phyloP scores from a whole-genome alignment of 1,140 invertebrate species.

The Philaenus spumarius region DNA sequence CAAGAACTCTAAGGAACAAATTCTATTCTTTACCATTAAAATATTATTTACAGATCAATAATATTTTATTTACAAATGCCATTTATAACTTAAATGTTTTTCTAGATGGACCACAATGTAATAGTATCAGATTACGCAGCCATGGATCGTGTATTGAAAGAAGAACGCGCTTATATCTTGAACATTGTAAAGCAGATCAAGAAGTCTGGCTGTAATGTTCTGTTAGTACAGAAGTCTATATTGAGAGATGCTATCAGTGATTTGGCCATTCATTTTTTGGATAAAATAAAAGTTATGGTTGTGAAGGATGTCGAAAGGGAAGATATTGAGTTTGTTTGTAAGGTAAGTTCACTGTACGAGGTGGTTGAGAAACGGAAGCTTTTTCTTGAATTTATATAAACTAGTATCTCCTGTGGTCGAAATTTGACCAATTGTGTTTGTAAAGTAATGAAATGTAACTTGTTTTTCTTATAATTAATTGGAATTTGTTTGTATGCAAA shows the following conservation, averaged over 20 bases:
- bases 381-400: too few species aligned
- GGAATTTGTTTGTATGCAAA: too few species aligned
- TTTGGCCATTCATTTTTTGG: slow-evolving; percentile 94
- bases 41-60: too few species aligned
- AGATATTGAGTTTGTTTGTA: slow-evolving; percentile 96
- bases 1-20: too few species aligned
- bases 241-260: slow-evolving; percentile 96
- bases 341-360: too few species aligned
- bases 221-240: slow-evolving; percentile 98
- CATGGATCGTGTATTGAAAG: slow-evolving; percentile 98
- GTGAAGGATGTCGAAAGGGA: slow-evolving; percentile 97
- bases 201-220: slow-evolving; percentile 95
- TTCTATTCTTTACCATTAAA: too few species aligned
- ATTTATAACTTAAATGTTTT: slow-evolving; percentile 27
- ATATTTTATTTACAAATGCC: too few species aligned
- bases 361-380: too few species aligned
- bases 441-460: too few species aligned
- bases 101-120: slow-evolving; percentile 96
- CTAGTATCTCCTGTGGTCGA: too few species aligned
- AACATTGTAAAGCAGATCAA: slow-evolving; percentile 99
- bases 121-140: slow-evolving; percentile 97
- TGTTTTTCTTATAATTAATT: too few species aligned
- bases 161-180: slow-evolving; percentile 96
- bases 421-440: too few species aligned
- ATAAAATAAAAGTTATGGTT: slow-evolving; percentile 99